Evolutionary conservation across 2,113 vertebrate species (phyloP), one percentile per base, ranked within the genome.

Genomic region (Erinaceus europaeus): DNA sequence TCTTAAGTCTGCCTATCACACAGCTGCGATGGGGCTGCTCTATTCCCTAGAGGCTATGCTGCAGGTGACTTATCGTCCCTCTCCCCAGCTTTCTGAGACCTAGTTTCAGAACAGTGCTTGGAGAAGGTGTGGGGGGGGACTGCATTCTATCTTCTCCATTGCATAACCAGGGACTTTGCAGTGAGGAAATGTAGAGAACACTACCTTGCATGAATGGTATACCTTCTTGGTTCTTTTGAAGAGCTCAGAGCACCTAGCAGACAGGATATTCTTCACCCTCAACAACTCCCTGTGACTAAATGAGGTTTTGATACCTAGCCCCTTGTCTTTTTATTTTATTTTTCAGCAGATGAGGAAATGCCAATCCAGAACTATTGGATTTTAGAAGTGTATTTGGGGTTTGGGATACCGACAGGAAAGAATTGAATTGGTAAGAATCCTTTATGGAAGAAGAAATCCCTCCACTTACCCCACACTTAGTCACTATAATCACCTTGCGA

Each of bases 151-250:
- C 61, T 83, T 79, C 83, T 57, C 42, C 4, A 3, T 38, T 80
- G 85, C 61, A 86, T 12, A 3, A 44, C 21, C 72, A 86, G 59
- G 36, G 69, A 27, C 80, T 94, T 75, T 62, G 79, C 23, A 55
- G 71, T 36, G 72, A 78, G 71, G 68, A 77, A 48, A n/a, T 50
- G 44, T 65, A 32, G 72, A 68, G 78, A 93, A 57, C 38, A 42
- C 18, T 86, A 74, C 79, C 92, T 89, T 84, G 69, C 78, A 85
- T 82, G 84, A 95, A 50, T 87, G 78, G 91, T 72, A 65, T 0
- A 15, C 74, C 20, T 65, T 74, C 61, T 90, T 85, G 13, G 82
- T 84, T 91, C 86, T 86, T 94, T 48, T n/a, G 81, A 90, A 90
- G 78, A 87, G 71, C 67, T 78, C 71, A 38, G 84, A 93, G 78